phyloP scores from a whole-genome alignment of 2,113 vertebrate species.

The Chlorocebus sabaeus region DNA sequence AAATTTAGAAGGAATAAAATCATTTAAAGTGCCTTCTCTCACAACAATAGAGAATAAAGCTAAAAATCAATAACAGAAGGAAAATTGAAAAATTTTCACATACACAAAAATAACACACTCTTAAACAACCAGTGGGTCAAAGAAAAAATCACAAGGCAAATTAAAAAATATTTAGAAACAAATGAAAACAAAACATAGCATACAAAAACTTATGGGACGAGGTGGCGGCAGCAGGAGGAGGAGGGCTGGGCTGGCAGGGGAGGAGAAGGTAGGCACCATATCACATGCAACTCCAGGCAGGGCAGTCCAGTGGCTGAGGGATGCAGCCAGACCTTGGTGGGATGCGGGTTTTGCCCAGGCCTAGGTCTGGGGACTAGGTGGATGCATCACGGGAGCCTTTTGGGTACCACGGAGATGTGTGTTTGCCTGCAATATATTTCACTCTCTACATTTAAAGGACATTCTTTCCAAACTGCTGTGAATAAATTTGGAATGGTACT shows the following conservation, averaged over 20 bases:
- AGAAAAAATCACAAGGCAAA: neutral
- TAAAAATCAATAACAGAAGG: neutral
- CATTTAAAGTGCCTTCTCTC: neutral
- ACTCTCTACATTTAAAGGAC: constrained; percentile 55
- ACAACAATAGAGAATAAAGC: neutral
- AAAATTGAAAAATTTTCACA: neutral
- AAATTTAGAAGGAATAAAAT: neutral
- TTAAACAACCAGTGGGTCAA: neutral
- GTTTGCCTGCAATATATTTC: constrained; percentile 71
- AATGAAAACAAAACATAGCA: neutral
- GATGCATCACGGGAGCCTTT: too few relatives aligned
- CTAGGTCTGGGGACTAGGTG: too few relatives aligned
- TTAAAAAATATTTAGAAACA: neutral
- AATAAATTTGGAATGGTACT: constrained; percentile 81
- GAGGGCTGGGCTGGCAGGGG: too few relatives aligned
- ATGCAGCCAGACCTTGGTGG: too few relatives aligned
- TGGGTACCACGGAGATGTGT: too few relatives aligned
- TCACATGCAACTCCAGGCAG: too few relatives aligned
- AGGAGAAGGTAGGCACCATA: too few relatives aligned
- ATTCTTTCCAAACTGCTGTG: constrained; percentile 64
- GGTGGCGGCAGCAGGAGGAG: too few relatives aligned
- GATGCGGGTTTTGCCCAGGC: too few relatives aligned
- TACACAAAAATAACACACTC: neutral
- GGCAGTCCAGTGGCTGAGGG: too few relatives aligned
- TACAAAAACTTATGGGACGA: neutral